Evolutionary conservation across 2,888 invertebrate species (phyloP).

Genomic region (Mayetiola destructor): DNA sequence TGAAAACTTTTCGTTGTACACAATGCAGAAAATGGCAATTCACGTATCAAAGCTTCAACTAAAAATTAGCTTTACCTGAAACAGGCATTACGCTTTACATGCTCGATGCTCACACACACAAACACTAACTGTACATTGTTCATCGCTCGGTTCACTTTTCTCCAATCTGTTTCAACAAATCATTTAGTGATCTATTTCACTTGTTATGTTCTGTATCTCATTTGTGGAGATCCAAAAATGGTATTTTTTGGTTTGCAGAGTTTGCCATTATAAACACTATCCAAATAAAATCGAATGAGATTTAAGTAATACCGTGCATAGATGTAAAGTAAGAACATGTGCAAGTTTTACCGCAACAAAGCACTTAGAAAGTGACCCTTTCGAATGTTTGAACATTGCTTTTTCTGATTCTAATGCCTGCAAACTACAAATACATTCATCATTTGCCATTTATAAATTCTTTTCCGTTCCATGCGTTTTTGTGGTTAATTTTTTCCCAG

Average conservation of each 20-base stretch:
- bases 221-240: background rate
- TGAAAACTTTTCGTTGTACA: background rate
- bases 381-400: no score
- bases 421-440: no score
- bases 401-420: no score
- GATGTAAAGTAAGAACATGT: background rate
- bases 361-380: conserved; percentile 12
- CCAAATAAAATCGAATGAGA: background rate
- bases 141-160: background rate
- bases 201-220: background rate
- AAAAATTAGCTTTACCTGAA: no score
- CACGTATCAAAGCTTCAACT: no score
- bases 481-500: no score
- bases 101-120: background rate
- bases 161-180: conserved; percentile 5
- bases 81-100: no score
- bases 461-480: no score
- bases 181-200: background rate
- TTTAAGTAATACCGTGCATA: background rate
- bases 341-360: conserved; percentile 8
- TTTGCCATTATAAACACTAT: no score
- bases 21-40: no score
- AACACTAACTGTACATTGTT: background rate
- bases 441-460: no score
- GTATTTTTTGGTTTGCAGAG: background rate